Conservation (phyloP, 1,140 invertebrate species). For the Zophobas morio region DNA sequence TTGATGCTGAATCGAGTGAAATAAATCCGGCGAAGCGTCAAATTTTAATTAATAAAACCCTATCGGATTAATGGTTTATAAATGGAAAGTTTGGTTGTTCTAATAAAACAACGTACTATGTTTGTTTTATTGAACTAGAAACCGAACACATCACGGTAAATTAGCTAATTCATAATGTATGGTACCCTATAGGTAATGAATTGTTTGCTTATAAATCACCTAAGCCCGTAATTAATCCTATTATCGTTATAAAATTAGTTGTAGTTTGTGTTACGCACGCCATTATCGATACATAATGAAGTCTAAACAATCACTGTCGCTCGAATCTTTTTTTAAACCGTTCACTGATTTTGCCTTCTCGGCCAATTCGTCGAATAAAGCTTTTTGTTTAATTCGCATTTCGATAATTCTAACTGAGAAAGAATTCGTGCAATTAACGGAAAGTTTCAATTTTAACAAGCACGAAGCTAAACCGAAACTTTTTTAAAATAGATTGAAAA, state of each 20-base stretch:
- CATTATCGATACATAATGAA: too few species aligned
- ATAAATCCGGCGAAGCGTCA: constrained; percentile 18
- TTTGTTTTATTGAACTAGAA: constrained; percentile 2
- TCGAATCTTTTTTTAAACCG: neutral
- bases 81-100: constrained; percentile 9
- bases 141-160: neutral
- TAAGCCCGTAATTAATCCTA: neutral
- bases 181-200: neutral
- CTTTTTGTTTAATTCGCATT: neutral
- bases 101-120: neutral
- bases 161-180: neutral
- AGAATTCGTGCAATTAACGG: neutral
- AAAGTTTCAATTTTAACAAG: neutral
- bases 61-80: constrained; percentile 13
- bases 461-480: neutral
- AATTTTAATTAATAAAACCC: constrained; percentile 26
- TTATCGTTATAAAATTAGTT: neutral
- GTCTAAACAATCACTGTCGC: neutral
- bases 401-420: neutral
- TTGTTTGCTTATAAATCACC: constrained; percentile 7
- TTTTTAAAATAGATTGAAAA: neutral
- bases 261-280: neutral
- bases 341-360: neutral
- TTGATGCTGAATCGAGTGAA: constrained; percentile 1
- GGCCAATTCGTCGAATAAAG: neutral